A percentile compares a stretch with the other conserved stretches of the same genome.
Conservation (phyloP, 2,797 vertebrate genomes). For the Tenualosa thibaudeaui region DNA sequence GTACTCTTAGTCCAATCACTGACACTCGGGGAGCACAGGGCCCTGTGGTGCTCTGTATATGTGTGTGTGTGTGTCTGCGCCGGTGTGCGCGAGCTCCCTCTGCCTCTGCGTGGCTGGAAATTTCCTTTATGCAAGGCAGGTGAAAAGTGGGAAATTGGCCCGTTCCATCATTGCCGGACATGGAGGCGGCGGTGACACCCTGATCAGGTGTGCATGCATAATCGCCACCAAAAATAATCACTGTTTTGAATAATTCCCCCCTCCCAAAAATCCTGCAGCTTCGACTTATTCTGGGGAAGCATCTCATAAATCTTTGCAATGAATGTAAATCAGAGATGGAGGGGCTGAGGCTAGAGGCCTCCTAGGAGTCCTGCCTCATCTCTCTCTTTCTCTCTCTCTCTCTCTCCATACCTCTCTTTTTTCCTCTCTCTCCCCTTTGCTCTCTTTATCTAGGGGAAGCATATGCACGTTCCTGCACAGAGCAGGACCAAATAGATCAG, state of each 20-base stretch:
- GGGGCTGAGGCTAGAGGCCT: constrained; percentile 75
- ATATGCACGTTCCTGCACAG: constrained; percentile 46
- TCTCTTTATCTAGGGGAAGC: constrained; percentile 62
- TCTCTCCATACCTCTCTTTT: constrained; percentile 15
- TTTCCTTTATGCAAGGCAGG: constrained; percentile 87
- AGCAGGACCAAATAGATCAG: constrained; percentile 58
- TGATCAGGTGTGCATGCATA: constrained; percentile 98
- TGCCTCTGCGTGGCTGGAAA: constrained; percentile 64
- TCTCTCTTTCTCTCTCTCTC: constrained; percentile 32
- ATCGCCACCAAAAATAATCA: constrained; percentile 96
- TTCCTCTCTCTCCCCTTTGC: constrained; percentile 1
- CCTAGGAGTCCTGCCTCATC: constrained; percentile 71
- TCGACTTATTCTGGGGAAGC: constrained; percentile 88
- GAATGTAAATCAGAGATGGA: constrained; percentile 91
- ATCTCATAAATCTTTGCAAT: constrained; percentile 97
- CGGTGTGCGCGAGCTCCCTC: constrained; percentile 26
- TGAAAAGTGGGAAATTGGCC: constrained; percentile 92
- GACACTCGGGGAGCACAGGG: constrained; percentile 62
- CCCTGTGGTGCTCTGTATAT: constrained; percentile 37
- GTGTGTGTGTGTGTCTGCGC: constrained; percentile 33
- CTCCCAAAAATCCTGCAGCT: constrained; percentile 83
- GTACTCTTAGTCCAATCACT: constrained; percentile 55
- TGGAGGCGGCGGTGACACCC: constrained; percentile 86
- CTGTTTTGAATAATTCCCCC: constrained; percentile 94
- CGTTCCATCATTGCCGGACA: constrained; percentile 88